Percentiles rank a stretch among this genome's conserved stretches.
Conservation (phyloP, 2,113 vertebrate species). For the Oreotragus oreotragus region DNA sequence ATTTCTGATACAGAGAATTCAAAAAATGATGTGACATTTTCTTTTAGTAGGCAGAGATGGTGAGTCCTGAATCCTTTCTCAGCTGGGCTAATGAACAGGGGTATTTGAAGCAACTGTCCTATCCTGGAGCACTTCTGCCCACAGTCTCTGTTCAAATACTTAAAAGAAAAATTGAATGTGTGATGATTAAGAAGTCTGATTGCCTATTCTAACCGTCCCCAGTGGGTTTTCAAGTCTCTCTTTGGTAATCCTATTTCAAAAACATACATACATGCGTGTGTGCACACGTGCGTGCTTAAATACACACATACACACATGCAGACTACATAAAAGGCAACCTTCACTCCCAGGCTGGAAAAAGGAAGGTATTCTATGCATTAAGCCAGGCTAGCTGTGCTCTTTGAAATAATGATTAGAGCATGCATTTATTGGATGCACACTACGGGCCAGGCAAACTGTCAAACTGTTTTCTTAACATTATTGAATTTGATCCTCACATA, state of each 20-base stretch:
- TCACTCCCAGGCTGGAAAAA: neutral
- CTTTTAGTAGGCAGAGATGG: neutral
- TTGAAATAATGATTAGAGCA: neutral
- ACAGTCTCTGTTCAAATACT: neutral
- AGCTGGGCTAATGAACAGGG: neutral
- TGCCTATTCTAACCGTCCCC: neutral
- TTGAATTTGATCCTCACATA: conserved; percentile 19
- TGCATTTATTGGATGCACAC: neutral
- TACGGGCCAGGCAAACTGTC: neutral
- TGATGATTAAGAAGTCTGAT: neutral
- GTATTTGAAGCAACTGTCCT: neutral
- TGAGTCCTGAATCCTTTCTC: neutral
- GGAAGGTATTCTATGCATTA: neutral
- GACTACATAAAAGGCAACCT: neutral
- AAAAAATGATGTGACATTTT: conserved; percentile 17
- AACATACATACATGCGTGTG: neutral
- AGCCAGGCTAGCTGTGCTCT: neutral
- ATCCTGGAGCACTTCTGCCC: neutral
- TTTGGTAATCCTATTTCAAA: neutral
- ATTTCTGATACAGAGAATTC: conserved; percentile 27
- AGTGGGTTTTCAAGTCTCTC: neutral
- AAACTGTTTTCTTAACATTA: neutral
- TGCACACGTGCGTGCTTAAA: neutral
- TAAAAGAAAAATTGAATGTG: conserved; percentile 7
- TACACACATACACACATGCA: neutral